These are phyloP conservation scores for Myiothlypis chrysogaster DNA, from an alignment of 2,797 vertebrate genomes.

Conservation along the genomic window DNA sequence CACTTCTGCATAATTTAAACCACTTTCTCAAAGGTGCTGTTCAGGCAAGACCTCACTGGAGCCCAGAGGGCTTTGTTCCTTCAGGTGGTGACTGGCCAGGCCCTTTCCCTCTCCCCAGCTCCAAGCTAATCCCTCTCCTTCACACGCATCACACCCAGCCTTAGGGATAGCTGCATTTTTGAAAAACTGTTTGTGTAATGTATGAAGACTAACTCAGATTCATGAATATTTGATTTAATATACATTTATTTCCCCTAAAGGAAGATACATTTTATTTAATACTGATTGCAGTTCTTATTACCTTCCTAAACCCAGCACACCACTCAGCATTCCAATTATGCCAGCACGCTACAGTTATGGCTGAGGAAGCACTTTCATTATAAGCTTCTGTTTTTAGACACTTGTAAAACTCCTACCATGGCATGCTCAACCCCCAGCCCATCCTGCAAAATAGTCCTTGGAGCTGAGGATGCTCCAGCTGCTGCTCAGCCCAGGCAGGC, in stretches of 20 bases:
- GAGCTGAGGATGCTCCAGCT: neutral
- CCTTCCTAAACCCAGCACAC: constrained; percentile 60
- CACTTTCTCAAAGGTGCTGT: neutral
- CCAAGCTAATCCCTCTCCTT: neutral
- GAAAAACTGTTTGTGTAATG: constrained; percentile 59
- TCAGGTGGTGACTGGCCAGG: neutral
- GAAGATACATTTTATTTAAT: constrained; percentile 75
- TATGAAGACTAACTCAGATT: constrained; percentile 52
- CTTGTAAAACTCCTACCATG: constrained; percentile 45
- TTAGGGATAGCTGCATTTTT: neutral
- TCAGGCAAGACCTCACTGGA: neutral
- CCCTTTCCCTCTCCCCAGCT: neutral
- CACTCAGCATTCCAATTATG: constrained; percentile 70
- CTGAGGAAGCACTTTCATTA: constrained; percentile 71
- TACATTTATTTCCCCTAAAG: constrained; percentile 66
- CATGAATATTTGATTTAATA: constrained; percentile 72
- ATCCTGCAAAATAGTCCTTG: neutral
- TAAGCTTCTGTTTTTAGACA: constrained; percentile 54
- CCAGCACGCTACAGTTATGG: constrained; percentile 54
- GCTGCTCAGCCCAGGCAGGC: neutral
- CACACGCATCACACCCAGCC: neutral
- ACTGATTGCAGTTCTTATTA: constrained; percentile 71
- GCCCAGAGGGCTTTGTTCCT: neutral
- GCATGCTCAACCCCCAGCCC: neutral
- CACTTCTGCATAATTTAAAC: neutral